Percentiles rank a stretch among this genome's conserved stretches.
phyloP scores from a whole-genome alignment of 2,797 vertebrate genomes.

The Stomatorhinus walkeri region DNA sequence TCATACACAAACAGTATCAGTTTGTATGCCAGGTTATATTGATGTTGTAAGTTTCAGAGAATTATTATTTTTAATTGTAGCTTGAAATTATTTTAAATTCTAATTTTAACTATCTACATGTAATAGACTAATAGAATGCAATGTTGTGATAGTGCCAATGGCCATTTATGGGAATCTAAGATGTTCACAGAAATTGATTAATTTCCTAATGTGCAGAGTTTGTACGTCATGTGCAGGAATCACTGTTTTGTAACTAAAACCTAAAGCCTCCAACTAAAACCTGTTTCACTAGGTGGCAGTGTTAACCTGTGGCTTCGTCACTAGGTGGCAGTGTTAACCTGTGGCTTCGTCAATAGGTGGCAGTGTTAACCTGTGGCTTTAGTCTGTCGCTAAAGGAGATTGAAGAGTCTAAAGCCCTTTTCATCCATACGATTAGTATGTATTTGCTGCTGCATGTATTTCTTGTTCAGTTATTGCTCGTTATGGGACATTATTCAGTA shows the following conservation, averaged over 20 bases:
- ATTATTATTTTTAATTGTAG: background rate
- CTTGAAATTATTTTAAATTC: background rate
- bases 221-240: background rate
- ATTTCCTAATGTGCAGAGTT: background rate
- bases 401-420: background rate
- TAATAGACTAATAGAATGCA: background rate
- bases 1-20: background rate
- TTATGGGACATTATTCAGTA: background rate
- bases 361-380: background rate
- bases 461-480: background rate
- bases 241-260: background rate
- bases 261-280: background rate
- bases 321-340: background rate
- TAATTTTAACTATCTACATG: background rate
- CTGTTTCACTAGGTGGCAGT: background rate
- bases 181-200: background rate
- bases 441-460: background rate
- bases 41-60: background rate
- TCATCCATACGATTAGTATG: background rate
- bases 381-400: background rate
- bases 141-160: background rate
- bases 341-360: too few species aligned
- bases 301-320: background rate
- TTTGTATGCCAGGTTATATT: background rate
- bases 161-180: background rate